These are phyloP conservation scores for Acrocephalus scirpaceus DNA, from an alignment of 2,797 vertebrate genomes.

Conservation along the genomic window DNA sequence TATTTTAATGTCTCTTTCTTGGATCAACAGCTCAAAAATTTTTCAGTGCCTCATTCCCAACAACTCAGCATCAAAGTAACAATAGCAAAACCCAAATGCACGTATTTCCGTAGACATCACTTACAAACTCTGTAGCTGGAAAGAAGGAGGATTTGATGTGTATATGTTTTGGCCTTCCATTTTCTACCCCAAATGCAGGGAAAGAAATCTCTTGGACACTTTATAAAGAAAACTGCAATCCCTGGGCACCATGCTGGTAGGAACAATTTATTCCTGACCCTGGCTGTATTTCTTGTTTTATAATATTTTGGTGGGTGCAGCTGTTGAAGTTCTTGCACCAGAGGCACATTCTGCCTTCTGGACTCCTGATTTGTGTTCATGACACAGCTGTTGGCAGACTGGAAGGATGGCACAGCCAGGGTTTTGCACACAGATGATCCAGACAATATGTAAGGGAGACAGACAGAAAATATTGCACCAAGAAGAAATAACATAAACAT, in stretches of 20 bases:
- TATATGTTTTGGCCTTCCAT: background rate
- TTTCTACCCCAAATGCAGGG: background rate
- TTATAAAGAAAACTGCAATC: background rate
- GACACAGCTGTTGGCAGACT: background rate
- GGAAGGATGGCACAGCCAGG: background rate
- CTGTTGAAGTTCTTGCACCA: background rate
- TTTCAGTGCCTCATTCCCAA: background rate
- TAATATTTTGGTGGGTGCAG: background rate
- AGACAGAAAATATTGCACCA: background rate
- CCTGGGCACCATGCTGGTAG: background rate
- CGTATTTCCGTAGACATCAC: background rate
- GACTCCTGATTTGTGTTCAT: background rate
- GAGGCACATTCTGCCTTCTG: background rate
- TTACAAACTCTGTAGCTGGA: background rate
- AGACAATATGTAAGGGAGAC: background rate
- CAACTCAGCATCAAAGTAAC: background rate
- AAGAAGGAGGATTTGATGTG: background rate
- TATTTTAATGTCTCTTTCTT: background rate
- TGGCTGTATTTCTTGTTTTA: background rate
- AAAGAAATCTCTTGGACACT: background rate
- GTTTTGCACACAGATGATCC: background rate
- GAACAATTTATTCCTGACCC: accelerated
- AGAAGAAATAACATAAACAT: background rate
- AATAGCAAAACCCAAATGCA: background rate
- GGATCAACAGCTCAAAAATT: background rate